Evolutionary conservation across 2,888 invertebrate species (phyloP).

Genomic region (Drosophila flavopinicola): DNA sequence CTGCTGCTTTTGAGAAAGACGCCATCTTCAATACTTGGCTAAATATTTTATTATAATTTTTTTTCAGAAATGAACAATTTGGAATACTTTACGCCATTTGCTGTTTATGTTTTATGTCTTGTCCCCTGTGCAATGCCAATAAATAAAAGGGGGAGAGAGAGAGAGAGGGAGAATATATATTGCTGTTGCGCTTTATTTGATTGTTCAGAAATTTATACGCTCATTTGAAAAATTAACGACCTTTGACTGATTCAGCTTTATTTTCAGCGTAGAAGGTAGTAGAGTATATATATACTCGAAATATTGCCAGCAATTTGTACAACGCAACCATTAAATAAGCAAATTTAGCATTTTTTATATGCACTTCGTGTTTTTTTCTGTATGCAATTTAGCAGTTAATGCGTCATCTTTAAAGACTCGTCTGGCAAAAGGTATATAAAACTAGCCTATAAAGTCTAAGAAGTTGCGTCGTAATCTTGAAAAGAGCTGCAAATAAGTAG

Average conservation of each 20-base stretch:
- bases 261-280: too few relatives aligned
- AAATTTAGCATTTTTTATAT: slow-evolving; percentile 48
- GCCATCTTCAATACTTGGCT: slow-evolving; percentile 35
- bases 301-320: slow-evolving; percentile 73
- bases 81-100: slow-evolving; percentile 32
- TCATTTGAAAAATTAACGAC: slow-evolving; percentile 77
- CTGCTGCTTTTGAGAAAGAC: slow-evolving; percentile 12
- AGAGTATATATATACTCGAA: slow-evolving; percentile 4
- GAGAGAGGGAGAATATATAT: slow-evolving; percentile 10
- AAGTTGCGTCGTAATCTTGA: not conserved
- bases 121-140: not conserved
- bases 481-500: not conserved
- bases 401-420: slow-evolving; percentile 17
- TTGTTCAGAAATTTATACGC: slow-evolving; percentile 62
- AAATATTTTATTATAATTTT: slow-evolving; percentile 11
- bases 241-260: slow-evolving; percentile 73
- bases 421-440: not conserved
- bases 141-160: too few relatives aligned
- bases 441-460: not conserved
- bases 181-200: slow-evolving; percentile 45
- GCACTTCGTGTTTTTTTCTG: slow-evolving; percentile 30
- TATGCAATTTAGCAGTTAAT: slow-evolving; percentile 35
- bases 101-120: slow-evolving; percentile 17
- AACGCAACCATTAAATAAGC: slow-evolving; percentile 27
- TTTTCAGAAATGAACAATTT: slow-evolving; percentile 19